Evolutionary conservation across 2,797 vertebrate species (phyloP).

Genomic region (Phalanger gymnotis): DNA sequence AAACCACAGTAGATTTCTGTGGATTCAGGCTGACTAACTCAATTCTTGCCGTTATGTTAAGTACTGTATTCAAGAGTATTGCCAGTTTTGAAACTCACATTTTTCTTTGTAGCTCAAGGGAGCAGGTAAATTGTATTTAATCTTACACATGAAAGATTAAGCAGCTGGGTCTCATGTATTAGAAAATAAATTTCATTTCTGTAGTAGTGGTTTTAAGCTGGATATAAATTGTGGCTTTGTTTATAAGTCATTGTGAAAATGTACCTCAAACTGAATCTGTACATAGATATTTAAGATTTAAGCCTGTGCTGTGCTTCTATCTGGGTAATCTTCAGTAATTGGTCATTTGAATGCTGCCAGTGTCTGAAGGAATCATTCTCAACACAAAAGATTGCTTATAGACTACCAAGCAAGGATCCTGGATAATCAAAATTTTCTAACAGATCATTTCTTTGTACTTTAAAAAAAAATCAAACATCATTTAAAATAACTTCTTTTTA

Average conservation of each 20-base stretch:
- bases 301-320: not conserved
- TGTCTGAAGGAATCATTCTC: not conserved
- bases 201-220: constrained; percentile 6
- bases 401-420: constrained; percentile 43
- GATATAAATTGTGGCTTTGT: constrained; percentile 43
- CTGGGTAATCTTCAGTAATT: constrained; percentile 13
- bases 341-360: not conserved
- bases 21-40: constrained; percentile 13
- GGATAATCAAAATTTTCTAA: constrained; percentile 29
- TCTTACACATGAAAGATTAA: not conserved
- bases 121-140: constrained; percentile 39
- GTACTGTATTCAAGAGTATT: rapidly evolving
- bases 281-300: not conserved
- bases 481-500: not conserved
- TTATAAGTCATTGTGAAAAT: not conserved
- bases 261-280: not conserved
- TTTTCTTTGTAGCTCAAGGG: constrained; percentile 30
- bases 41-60: constrained; percentile 37
- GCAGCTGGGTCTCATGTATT: not conserved
- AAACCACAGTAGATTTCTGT: rapidly evolving
- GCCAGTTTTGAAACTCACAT: not conserved
- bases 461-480: constrained; percentile 11
- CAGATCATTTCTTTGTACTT: not conserved
- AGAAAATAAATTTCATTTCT: constrained; percentile 52
- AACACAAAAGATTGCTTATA: constrained; percentile 52